A percentile compares a stretch with the other conserved stretches of the same genome.
These are phyloP conservation scores for Cryptus viduatorius DNA, from an alignment of 2,888 invertebrate species.

Conservation along the genomic window DNA sequence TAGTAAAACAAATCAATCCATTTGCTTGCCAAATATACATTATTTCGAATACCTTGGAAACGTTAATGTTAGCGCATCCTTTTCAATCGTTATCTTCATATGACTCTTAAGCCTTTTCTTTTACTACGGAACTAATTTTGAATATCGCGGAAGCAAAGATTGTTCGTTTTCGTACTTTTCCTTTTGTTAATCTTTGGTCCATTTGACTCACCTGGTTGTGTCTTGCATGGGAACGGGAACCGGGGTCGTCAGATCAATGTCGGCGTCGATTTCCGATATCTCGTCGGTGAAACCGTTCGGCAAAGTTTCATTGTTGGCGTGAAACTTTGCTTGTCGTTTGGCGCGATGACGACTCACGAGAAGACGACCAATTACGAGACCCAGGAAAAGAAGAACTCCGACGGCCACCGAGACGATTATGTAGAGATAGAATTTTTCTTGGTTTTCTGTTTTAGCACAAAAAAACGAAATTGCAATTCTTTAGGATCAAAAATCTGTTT, in stretches of 20 bases:
- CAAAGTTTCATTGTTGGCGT: constrained; percentile 90
- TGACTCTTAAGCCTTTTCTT: too few species aligned
- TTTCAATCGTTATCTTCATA: not conserved
- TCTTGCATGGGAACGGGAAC: constrained; percentile 87
- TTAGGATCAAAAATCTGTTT: not conserved
- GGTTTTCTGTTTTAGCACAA: constrained; percentile 88
- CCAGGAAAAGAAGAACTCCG: constrained; percentile 90
- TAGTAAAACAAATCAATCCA: not conserved
- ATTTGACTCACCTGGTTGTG: constrained; percentile 78
- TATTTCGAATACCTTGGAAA: not conserved
- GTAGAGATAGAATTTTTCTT: constrained; percentile 93
- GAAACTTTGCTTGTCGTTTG: constrained; percentile 89
- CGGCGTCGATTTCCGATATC: constrained; percentile 94
- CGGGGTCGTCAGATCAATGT: constrained; percentile 91
- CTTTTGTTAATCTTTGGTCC: not conserved
- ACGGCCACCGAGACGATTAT: constrained; percentile 91
- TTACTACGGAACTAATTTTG: not conserved
- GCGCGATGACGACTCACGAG: constrained; percentile 89
- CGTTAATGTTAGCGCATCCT: not conserved
- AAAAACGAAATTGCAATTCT: constrained; percentile 1
- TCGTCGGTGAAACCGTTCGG: constrained; percentile 94
- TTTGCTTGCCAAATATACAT: not conserved
- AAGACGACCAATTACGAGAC: constrained; percentile 90
- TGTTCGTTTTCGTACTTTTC: not conserved
- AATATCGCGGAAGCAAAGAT: not conserved